Conservation (phyloP, 2,797 vertebrate species). For the Pitangus sulphuratus region DNA sequence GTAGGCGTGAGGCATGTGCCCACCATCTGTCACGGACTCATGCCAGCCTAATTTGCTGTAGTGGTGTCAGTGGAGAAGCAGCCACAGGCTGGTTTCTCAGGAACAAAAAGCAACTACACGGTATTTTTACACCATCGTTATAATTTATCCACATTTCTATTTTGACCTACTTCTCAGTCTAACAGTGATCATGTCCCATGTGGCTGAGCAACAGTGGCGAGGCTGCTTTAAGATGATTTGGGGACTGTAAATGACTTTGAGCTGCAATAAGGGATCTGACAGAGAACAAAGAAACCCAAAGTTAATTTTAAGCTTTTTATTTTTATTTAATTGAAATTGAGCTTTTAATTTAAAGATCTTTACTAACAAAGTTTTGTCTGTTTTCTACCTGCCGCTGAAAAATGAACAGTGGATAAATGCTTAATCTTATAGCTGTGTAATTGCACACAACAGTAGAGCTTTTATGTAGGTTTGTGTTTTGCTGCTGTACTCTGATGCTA, state of each 20-base stretch:
- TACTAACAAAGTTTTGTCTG: neutral
- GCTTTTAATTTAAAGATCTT: constrained; percentile 3
- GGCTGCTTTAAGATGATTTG: neutral
- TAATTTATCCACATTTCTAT: neutral
- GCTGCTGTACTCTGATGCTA: neutral
- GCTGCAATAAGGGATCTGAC: neutral
- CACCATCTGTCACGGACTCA: constrained; percentile 20
- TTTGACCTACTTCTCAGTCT: constrained; percentile 48
- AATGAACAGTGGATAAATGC: neutral
- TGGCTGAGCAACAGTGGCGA: neutral
- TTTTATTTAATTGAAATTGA: constrained; percentile 24
- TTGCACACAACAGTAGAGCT: neutral
- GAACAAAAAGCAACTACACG: neutral
- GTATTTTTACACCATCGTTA: constrained; percentile 17
- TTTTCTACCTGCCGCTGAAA: neutral
- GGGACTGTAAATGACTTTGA: neutral
- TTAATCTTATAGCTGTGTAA: neutral
- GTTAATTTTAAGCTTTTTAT: constrained; percentile 4
- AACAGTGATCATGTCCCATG: neutral
- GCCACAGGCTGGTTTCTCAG: constrained; percentile 15
- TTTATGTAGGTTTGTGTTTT: neutral
- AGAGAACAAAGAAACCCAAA: constrained; percentile 13
- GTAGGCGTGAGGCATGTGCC: neutral
- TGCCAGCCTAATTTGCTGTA: constrained; percentile 12
- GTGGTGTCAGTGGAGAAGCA: neutral